Conservation (phyloP, 2,888 invertebrate genomes). For the Drosophila prostipennis region DNA sequence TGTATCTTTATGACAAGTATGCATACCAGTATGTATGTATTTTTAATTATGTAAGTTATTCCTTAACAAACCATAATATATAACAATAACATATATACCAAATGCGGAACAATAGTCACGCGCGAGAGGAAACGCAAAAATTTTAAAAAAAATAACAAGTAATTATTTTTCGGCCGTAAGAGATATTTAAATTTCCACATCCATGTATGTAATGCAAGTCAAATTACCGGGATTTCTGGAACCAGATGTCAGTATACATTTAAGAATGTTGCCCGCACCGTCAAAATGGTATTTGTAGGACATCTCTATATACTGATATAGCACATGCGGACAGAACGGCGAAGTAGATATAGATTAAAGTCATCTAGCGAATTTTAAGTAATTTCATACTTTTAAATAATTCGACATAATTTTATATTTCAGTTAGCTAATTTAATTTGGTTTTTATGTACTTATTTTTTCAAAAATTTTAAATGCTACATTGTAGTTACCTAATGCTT, state of each 20-base stretch:
- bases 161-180: too few species aligned
- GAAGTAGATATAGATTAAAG: neutral
- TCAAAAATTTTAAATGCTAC: constrained; percentile 50
- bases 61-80: neutral
- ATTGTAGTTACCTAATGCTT: constrained; percentile 52
- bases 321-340: neutral
- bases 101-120: neutral
- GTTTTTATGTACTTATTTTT: constrained; percentile 21
- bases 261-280: neutral
- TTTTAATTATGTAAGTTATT: too few species aligned
- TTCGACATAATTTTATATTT: constrained; percentile 40
- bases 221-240: neutral
- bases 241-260: neutral
- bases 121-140: neutral
- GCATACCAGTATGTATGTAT: neutral
- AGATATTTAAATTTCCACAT: neutral
- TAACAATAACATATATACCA: neutral
- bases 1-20: neutral
- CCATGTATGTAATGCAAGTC: neutral
- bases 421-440: constrained; percentile 54
- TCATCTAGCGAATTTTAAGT: neutral
- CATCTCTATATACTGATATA: neutral
- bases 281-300: neutral
- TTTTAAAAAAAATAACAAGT: neutral
- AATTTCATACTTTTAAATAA: constrained; percentile 17